Evolutionary conservation across 2,888 invertebrate genomes (phyloP), one percentile per base, ranked within the genome.

Genomic region (Melanchra persicariae): DNA sequence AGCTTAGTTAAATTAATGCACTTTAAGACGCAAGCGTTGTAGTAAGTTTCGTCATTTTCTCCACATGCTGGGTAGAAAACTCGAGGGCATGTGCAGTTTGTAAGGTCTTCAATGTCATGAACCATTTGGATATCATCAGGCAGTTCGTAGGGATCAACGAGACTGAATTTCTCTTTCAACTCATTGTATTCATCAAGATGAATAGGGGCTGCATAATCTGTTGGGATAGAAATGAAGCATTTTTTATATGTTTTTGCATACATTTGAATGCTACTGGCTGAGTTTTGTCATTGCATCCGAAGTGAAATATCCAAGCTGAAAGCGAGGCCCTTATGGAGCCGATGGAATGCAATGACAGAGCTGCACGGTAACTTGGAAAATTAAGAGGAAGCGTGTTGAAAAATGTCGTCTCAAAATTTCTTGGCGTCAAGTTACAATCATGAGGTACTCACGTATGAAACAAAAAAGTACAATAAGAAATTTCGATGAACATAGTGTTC

Each of bases 51-150:
- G 0, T 73, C 67, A 22, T 89, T 71, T 0, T 30, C 5, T 0
- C 80, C 87, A 51, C 91, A 91, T 0, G 72, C 86, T 0, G 90
- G 90, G 75, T 85, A 90, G 51, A 85, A 91, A 0, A 90, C 84
- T 17, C 89, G 81, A 0, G 91, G 90, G 19, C 91, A 91, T 3
- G 10, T 15, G n/a, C 78, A 69, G 24, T 43, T 10, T 0, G 0
- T 47, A 4, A 71, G 9, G 0, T 43, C 0, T 6, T 60, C 55
- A 10, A 79, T 10, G 0, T 57, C 17, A 22, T 8, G 7, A 7
- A 57, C 0, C 34, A 8, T 22, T 15, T n/a, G 10, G 15, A 2
- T 0, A 37, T 1, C n/a, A 0, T 37, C 37, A 6, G 62, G 52
- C 8, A 80, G 2, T 10, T 64, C 30, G 2, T n/a, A 82, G 0